These are phyloP conservation scores for Herpetotheres cachinnans DNA, from an alignment of 2,113 vertebrate genomes.

Conservation along the genomic window DNA sequence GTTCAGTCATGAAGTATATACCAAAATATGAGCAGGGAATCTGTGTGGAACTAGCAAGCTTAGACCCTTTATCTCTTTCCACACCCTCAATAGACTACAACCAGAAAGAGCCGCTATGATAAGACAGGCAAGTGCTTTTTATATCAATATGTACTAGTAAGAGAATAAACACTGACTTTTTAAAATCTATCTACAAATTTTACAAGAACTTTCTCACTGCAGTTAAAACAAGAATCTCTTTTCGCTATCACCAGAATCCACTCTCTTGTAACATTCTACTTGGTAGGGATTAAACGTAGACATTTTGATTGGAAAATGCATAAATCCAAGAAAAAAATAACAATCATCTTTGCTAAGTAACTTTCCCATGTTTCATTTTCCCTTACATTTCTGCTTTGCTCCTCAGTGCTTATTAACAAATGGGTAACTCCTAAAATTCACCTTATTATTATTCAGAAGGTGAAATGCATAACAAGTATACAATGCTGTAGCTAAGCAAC, in stretches of 20 bases:
- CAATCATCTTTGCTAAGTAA: background rate
- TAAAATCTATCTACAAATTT: background rate
- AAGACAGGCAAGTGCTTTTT: background rate
- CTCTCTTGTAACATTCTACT: background rate
- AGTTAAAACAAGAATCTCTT: background rate
- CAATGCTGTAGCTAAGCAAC: conserved; percentile 43
- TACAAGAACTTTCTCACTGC: background rate
- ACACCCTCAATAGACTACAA: background rate
- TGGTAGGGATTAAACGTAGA: background rate
- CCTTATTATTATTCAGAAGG: conserved; percentile 39
- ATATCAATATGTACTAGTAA: background rate
- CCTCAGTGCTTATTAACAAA: background rate
- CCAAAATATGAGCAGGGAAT: background rate
- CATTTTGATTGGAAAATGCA: background rate
- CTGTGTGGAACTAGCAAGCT: background rate
- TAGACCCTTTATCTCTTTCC: background rate
- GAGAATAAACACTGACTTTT: background rate
- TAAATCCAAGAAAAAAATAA: background rate
- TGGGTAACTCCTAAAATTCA: background rate
- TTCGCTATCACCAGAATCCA: background rate
- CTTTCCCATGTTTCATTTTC: background rate
- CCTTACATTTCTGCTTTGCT: background rate
- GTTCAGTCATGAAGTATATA: background rate
- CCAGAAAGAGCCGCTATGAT: background rate
- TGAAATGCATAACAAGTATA: conserved; percentile 23